Conservation (phyloP, 1,140 invertebrate species). For the Choristoneura fumiferana region DNA sequence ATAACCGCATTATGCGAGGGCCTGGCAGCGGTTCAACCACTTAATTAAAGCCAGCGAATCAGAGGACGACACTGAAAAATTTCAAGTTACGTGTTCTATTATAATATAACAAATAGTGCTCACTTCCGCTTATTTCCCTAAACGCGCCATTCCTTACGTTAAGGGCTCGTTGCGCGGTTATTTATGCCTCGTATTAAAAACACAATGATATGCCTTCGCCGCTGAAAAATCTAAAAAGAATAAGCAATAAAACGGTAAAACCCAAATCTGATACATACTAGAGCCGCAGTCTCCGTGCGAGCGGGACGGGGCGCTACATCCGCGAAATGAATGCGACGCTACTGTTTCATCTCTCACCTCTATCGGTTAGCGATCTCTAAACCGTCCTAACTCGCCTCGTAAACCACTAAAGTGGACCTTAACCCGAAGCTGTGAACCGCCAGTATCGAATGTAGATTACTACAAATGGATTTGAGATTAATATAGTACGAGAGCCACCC, state of each 20-base stretch:
- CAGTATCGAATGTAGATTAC: slow-evolving; percentile 64
- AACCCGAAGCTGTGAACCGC: slow-evolving; percentile 40
- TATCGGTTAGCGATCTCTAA: slow-evolving; percentile 71
- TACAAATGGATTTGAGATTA: slow-evolving; percentile 78
- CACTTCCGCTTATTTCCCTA: slow-evolving; percentile 63
- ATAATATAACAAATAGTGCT: slow-evolving; percentile 50
- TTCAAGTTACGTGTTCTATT: slow-evolving; percentile 31
- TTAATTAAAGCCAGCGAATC: slow-evolving; percentile 10
- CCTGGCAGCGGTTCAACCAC: slow-evolving; percentile 6
- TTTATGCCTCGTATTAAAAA: slow-evolving; percentile 76
- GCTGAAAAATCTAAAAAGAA: slow-evolving; percentile 79
- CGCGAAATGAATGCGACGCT: slow-evolving; percentile 71
- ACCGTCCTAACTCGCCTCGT: slow-evolving; percentile 66
- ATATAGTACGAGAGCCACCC: slow-evolving; percentile 75
- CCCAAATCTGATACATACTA: slow-evolving; percentile 78
- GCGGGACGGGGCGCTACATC: slow-evolving; percentile 60
- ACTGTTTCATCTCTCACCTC: slow-evolving; percentile 78
- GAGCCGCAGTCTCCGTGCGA: slow-evolving; percentile 67
- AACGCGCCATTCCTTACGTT: slow-evolving; percentile 66
- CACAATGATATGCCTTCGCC: slow-evolving; percentile 76
- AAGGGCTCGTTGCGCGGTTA: slow-evolving; percentile 63
- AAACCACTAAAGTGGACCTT: slow-evolving; percentile 67
- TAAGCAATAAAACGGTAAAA: slow-evolving; percentile 79
- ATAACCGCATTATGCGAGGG: slow-evolving; percentile 3
- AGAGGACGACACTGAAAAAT: background rate